phyloP scores from a whole-genome alignment of 2,113 vertebrate genomes.

The Sphaerodactylus townsendi region DNA sequence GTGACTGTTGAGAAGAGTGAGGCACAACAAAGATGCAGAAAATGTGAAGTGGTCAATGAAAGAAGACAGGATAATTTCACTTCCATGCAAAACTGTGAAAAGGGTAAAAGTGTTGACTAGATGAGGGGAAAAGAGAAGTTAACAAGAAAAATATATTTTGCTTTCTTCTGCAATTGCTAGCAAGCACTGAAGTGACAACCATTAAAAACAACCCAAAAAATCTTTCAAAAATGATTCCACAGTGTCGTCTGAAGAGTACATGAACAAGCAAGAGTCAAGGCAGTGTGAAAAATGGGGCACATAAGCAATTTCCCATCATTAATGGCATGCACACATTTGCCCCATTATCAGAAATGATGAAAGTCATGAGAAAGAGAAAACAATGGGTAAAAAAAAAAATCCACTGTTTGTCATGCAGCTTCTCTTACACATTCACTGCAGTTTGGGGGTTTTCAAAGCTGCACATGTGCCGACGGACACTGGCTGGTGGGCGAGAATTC shows the following conservation, averaged over 20 bases:
- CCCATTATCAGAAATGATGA: constrained; percentile 71
- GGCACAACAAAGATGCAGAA: constrained; percentile 40
- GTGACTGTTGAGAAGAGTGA: constrained; percentile 13
- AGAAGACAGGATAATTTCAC: constrained; percentile 52
- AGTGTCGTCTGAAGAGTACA: constrained; percentile 68
- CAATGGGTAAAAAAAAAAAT: constrained; percentile 70
- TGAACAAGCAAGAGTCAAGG: constrained; percentile 63
- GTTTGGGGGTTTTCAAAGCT: constrained; percentile 83
- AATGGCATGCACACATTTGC: constrained; percentile 77
- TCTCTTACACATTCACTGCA: constrained; percentile 86
- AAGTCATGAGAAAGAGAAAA: constrained; percentile 80
- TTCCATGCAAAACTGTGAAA: constrained; percentile 61
- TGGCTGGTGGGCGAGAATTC: constrained; percentile 83
- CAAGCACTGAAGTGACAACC: constrained; percentile 61
- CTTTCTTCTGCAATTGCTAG: constrained; percentile 37
- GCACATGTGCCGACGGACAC: constrained; percentile 84
- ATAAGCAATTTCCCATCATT: constrained; percentile 66
- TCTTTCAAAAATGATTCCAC: constrained; percentile 59
- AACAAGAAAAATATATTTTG: constrained; percentile 44
- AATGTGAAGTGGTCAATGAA: constrained; percentile 35
- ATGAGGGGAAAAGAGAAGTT: constrained; percentile 60
- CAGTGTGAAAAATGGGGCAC: constrained; percentile 67
- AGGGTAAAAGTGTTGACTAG: constrained; percentile 33
- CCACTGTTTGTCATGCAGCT: constrained; percentile 81
- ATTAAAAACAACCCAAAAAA: constrained; percentile 20